Conservation (phyloP, 2,888 invertebrate genomes). For the Coelinius sp. region DNA sequence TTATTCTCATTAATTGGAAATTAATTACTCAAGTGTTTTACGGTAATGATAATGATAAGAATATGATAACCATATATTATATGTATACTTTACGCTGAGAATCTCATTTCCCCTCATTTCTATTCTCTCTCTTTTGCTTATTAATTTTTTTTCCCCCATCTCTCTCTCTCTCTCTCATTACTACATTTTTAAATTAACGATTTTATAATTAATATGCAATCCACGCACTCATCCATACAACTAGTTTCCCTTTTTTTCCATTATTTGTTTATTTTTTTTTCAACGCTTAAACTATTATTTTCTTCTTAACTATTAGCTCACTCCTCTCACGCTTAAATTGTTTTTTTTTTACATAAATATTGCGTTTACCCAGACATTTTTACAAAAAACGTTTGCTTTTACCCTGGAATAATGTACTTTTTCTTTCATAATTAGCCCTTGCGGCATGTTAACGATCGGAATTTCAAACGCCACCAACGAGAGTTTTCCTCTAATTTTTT, state of each 20-base stretch:
- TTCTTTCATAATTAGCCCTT: conserved; percentile 41
- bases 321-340: conserved; percentile 31
- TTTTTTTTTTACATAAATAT: conserved; percentile 60
- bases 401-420: conserved; percentile 66
- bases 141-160: conserved; percentile 18
- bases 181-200: conserved; percentile 27
- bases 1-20: conserved; percentile 42
- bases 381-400: conserved; percentile 54
- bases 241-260: conserved; percentile 19
- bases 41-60: conserved; percentile 46
- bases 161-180: conserved; percentile 17
- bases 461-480: conserved; percentile 6
- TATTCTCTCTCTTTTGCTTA: conserved; percentile 28
- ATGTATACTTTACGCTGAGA: conserved; percentile 43
- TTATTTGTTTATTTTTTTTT: conserved; percentile 26
- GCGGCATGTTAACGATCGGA: conserved; percentile 4
- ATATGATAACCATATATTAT: conserved; percentile 46
- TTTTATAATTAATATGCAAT: conserved; percentile 21
- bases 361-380: conserved; percentile 62
- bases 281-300: conserved; percentile 19
- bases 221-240: conserved; percentile 25
- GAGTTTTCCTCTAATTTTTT: conserved; percentile 18
- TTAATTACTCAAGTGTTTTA: conserved; percentile 36
- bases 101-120: conserved; percentile 3
- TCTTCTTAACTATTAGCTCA: conserved; percentile 32